These are phyloP conservation scores for Chlamydotis undulata DNA, from an alignment of 2,113 vertebrate genomes.

Conservation along the genomic window DNA sequence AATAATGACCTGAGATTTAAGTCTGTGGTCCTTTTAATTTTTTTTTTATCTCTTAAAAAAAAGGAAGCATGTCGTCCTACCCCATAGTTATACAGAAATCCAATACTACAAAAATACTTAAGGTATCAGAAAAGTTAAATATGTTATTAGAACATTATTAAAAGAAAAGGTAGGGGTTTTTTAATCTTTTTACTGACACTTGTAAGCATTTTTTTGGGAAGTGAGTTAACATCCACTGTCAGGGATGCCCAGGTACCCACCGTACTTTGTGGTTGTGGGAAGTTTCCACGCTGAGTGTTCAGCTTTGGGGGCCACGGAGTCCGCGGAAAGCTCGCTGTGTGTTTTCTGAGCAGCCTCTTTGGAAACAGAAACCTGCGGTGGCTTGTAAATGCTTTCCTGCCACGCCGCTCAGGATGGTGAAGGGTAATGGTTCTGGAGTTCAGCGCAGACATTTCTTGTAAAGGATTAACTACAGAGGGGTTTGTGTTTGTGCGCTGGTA, in stretches of 20 bases:
- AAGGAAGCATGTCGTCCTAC: neutral
- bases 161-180: constrained; percentile 7
- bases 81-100: neutral
- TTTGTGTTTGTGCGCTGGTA: neutral
- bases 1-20: neutral
- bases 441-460: neutral
- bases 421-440: neutral
- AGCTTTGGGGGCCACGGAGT: neutral
- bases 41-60: neutral
- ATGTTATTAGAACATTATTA: constrained; percentile 1
- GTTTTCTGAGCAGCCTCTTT: neutral
- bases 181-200: neutral
- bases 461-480: neutral
- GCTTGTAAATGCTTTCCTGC: neutral
- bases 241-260: neutral
- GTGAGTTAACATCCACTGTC: neutral
- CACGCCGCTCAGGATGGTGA: neutral
- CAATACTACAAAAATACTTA: neutral
- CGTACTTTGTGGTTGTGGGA: neutral
- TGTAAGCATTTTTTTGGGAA: constrained; percentile 3
- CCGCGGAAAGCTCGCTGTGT: neutral
- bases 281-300: neutral
- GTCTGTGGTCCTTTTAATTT: neutral
- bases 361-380: neutral
- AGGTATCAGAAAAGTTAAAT: neutral